A percentile compares a stretch with the other conserved stretches of the same genome.
phyloP scores from a whole-genome alignment of 2,797 vertebrate genomes.

The Alauda arvensis region DNA sequence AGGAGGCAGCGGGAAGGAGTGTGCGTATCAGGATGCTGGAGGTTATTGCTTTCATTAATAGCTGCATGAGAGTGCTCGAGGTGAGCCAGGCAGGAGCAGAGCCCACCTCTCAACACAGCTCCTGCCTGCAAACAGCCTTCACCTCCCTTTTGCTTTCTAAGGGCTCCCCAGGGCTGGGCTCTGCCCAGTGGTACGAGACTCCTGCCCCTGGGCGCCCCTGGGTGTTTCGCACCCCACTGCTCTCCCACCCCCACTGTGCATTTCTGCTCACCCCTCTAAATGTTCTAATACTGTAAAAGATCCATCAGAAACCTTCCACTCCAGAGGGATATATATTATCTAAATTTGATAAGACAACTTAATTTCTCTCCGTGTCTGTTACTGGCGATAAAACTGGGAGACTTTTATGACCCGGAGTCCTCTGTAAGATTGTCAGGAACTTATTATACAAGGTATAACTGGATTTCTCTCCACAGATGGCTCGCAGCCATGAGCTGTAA shows the following conservation, averaged over 20 bases:
- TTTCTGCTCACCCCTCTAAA: conserved; percentile 38
- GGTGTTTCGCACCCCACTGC: background rate
- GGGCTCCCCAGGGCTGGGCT: background rate
- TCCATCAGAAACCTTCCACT: conserved; percentile 66
- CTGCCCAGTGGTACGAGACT: fast-evolving
- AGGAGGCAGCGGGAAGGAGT: background rate
- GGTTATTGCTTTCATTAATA: conserved; percentile 25
- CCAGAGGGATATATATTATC: conserved; percentile 80
- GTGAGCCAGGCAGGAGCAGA: background rate
- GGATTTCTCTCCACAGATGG: conserved; percentile 80
- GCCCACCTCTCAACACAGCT: background rate
- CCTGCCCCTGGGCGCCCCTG: background rate
- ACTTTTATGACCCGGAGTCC: conserved; percentile 79
- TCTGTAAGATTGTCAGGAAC: conserved; percentile 80
- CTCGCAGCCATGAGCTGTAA: conserved; percentile 77
- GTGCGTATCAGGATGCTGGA: background rate
- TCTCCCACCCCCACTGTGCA: background rate
- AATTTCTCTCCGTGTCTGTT: conserved; percentile 81
- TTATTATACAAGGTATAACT: conserved; percentile 83
- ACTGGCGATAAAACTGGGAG: conserved; percentile 78
- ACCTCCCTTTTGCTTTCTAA: background rate
- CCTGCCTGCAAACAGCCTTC: background rate
- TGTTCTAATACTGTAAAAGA: conserved; percentile 60
- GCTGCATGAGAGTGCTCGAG: background rate
- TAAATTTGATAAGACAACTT: conserved; percentile 83